Percentiles rank a stretch among this genome's conserved stretches.
Evolutionary conservation across 2,888 invertebrate genomes (phyloP).

Genomic region (Crematogaster levior): DNA sequence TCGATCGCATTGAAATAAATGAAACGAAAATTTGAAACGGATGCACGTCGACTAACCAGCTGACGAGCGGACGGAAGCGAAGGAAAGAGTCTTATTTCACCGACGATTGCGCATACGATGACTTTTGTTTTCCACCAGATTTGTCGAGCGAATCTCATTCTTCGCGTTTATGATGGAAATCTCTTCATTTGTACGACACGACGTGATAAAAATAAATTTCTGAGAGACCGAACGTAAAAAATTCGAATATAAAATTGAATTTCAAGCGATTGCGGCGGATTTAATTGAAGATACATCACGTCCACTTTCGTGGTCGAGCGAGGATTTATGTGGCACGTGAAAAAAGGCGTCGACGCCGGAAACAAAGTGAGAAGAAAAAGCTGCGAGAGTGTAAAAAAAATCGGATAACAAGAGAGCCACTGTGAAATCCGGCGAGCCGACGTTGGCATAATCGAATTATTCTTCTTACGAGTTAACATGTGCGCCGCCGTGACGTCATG

Average conservation of each 20-base stretch:
- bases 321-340: conserved; percentile 11
- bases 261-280: conserved; percentile 1
- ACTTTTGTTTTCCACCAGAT: not conserved
- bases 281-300: conserved; percentile 11
- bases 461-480: conserved; percentile 77
- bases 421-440: conserved; percentile 76
- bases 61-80: not conserved
- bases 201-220: not conserved
- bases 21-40: conserved; percentile 37
- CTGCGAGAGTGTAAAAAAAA: conserved; percentile 22
- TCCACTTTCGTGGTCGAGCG: not conserved
- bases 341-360: conserved; percentile 31
- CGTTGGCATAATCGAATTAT: conserved; percentile 80
- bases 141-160: not conserved
- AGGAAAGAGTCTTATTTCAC: not conserved
- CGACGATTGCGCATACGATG: not conserved
- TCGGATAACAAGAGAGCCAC: conserved; percentile 66
- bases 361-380: conserved; percentile 45
- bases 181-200: not conserved
- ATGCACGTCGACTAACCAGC: conserved; percentile 17
- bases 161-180: too few relatives aligned
- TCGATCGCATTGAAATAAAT: conserved; percentile 62
- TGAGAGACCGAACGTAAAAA: not conserved
- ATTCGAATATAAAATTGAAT: not conserved
- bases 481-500: conserved; percentile 77